phyloP scores from a whole-genome alignment of 2,797 vertebrate genomes.

The Acrocephalus scirpaceus region DNA sequence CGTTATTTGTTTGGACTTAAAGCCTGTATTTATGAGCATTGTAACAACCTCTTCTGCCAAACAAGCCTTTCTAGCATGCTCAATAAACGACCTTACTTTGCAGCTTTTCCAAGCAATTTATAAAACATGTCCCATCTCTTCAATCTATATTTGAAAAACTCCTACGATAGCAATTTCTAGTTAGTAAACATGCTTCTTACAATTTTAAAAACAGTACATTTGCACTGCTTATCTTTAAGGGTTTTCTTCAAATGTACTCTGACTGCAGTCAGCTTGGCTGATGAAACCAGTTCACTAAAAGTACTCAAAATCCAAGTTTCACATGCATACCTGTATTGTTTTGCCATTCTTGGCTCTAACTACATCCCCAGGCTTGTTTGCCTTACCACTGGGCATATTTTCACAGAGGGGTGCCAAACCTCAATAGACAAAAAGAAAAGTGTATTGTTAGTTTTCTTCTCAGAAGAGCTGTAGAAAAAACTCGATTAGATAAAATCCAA shows the following conservation, averaged over 20 bases:
- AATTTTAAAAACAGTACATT: not conserved
- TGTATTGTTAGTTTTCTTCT: not conserved
- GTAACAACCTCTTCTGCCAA: not conserved
- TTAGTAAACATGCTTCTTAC: not conserved
- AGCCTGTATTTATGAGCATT: not conserved
- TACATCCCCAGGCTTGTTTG: constrained; percentile 95
- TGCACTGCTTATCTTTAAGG: not conserved
- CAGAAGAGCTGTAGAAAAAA: not conserved
- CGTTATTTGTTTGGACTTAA: not conserved
- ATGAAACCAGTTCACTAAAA: not conserved
- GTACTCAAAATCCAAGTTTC: not conserved
- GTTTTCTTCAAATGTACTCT: not conserved
- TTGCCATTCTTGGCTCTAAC: constrained; percentile 93
- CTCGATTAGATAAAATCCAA: not conserved
- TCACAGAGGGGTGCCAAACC: constrained; percentile 95
- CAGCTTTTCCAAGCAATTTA: not conserved
- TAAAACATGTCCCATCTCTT: not conserved
- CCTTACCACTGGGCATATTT: constrained; percentile 95
- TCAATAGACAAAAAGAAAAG: constrained; percentile 59
- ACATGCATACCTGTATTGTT: constrained; percentile 90
- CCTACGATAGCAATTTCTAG: not conserved
- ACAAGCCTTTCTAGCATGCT: not conserved
- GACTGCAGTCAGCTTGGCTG: not conserved
- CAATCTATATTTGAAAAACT: not conserved
- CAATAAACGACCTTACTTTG: not conserved